A percentile compares a stretch with the other conserved stretches of the same genome.
Conservation (phyloP, 1,140 invertebrate species). For the Drosophila auraria region DNA sequence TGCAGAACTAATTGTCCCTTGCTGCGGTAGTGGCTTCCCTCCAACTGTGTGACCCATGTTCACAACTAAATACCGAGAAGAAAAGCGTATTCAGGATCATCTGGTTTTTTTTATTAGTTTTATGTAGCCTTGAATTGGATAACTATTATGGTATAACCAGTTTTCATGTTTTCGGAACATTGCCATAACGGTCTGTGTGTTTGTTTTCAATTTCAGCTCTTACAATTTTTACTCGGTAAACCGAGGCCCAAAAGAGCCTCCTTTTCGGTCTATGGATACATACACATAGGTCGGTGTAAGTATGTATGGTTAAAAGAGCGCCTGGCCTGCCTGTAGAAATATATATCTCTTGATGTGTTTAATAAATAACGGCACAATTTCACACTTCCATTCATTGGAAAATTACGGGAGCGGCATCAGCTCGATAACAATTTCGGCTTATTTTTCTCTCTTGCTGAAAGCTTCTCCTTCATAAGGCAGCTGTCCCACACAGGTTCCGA, state of each 20-base stretch:
- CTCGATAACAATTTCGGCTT: conserved; percentile 5
- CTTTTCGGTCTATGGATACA: conserved; percentile 15
- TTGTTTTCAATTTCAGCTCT: too few species aligned
- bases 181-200: conserved; percentile 6
- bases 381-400: conserved; percentile 50
- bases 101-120: neutral
- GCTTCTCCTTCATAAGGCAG: conserved; percentile 34
- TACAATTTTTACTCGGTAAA: too few species aligned
- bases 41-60: too few species aligned
- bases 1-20: neutral
- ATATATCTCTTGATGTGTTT: conserved; percentile 5
- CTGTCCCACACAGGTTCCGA: neutral
- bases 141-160: neutral
- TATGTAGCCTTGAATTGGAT: neutral
- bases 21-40: neutral
- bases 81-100: too few species aligned
- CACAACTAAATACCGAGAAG: neutral
- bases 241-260: conserved; percentile 11
- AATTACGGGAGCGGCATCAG: conserved; percentile 26
- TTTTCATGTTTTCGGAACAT: neutral
- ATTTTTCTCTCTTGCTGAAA: conserved; percentile 25
- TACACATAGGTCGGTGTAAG: neutral
- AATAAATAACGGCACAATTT: conserved; percentile 53
- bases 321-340: neutral
- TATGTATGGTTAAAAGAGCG: neutral